These are phyloP conservation scores for Dipodomys ordii DNA, from an alignment of 2,113 vertebrate species.

Conservation along the genomic window DNA sequence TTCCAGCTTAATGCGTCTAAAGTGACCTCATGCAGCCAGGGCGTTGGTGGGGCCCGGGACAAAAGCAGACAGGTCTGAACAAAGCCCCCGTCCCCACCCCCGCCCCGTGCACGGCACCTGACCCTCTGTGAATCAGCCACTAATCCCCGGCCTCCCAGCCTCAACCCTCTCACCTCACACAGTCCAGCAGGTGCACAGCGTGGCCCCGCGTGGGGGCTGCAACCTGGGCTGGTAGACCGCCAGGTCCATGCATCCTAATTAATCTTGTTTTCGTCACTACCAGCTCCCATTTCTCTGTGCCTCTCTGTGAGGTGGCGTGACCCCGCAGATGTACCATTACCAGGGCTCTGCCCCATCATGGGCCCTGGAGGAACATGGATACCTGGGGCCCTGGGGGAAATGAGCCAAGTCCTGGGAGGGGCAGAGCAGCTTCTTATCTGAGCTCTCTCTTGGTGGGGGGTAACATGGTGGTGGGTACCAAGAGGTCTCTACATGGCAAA, in stretches of 20 bases:
- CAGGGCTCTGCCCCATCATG: neutral
- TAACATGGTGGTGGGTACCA: too few species aligned
- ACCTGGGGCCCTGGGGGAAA: neutral
- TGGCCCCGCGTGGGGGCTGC: neutral
- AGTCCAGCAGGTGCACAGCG: neutral
- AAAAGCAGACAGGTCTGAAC: slow-evolving; percentile 69
- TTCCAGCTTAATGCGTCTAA: slow-evolving; percentile 71
- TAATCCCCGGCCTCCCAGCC: slow-evolving; percentile 25
- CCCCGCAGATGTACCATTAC: fast-evolving
- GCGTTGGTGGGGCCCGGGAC: slow-evolving; percentile 52
- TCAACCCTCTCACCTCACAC: slow-evolving; percentile 16
- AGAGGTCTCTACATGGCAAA: neutral
- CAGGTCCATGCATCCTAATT: neutral
- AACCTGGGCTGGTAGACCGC: neutral
- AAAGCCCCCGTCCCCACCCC: slow-evolving; percentile 5
- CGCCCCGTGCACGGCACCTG: slow-evolving; percentile 47
- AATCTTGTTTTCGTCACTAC: neutral
- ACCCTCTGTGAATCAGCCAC: neutral
- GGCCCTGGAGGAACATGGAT: neutral
- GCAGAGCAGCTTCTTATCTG: neutral
- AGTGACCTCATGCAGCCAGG: slow-evolving; percentile 69
- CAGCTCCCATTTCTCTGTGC: fast-evolving
- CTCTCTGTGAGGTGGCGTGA: neutral
- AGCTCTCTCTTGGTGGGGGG: neutral
- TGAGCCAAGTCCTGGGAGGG: fast-evolving